Percentiles rank a stretch among this genome's conserved stretches.
These are phyloP conservation scores for Cerastis rubricosa DNA, from an alignment of 2,888 invertebrate species.

Conservation along the genomic window DNA sequence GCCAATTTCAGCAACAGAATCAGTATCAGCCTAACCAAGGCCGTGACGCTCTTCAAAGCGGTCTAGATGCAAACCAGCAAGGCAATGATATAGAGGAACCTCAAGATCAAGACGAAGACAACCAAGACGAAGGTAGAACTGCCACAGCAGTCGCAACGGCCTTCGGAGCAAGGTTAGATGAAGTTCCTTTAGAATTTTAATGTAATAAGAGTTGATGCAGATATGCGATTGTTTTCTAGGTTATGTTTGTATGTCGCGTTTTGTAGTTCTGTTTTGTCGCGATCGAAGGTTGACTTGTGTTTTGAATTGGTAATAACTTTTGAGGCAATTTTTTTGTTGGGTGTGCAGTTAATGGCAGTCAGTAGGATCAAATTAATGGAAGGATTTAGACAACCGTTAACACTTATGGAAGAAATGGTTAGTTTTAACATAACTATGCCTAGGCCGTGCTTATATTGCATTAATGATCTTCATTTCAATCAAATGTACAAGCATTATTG, in stretches of 20 bases:
- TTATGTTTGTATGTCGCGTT: constrained; percentile 14
- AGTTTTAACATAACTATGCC: background rate
- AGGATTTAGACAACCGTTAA: background rate
- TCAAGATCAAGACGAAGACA: constrained; percentile 74
- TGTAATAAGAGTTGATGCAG: constrained; percentile 46
- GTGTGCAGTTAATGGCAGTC: background rate
- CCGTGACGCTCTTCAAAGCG: constrained; percentile 81
- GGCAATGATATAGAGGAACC: constrained; percentile 81
- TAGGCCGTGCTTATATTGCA: background rate
- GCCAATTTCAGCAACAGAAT: constrained; percentile 60
- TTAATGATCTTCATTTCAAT: background rate
- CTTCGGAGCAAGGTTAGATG: constrained; percentile 85
- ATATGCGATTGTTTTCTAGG: constrained; percentile 48
- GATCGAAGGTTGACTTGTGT: constrained; percentile 36
- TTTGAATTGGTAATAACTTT: constrained; percentile 42
- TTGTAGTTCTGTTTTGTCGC: constrained; percentile 24
- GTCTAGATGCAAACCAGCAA: constrained; percentile 82
- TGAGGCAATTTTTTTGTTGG: background rate
- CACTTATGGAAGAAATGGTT: background rate
- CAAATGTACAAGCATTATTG: background rate
- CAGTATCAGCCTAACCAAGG: constrained; percentile 68
- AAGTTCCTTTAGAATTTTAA: constrained; percentile 69
- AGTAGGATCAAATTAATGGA: background rate
- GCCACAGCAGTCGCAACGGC: constrained; percentile 86
- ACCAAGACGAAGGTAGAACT: constrained; percentile 73